Base-by-base conservation (phyloP, 1,140 invertebrate genomes). In the Medauroidea extradentata region DNA sequence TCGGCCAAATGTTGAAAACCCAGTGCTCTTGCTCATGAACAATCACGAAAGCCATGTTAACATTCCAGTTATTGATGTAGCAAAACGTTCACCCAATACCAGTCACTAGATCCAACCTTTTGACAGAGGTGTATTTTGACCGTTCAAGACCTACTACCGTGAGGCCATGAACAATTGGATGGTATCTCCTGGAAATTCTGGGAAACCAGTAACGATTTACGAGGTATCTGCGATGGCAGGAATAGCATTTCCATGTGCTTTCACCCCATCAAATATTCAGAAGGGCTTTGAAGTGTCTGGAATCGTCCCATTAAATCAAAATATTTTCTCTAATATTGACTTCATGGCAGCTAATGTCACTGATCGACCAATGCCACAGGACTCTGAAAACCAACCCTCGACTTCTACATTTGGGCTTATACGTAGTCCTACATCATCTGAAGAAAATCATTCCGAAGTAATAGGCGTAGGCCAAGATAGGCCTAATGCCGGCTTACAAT, bases 101-200 rank as follows among this genome's bases (percentile, higher is more conserved):
- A 72, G 63, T 46, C 71, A 74, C 23, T 71, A 69, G 57, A 59
- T 75, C 8, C 71, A 75, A 57, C 73, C 72, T 8, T 60, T 76
- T 3, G 74, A 75, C 60, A 50, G 41, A 42, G 27, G 42, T 56
- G 60, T 71, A 13, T 71, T 59, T 57, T 63, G 65, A 2, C 65
- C 66, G 23, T 64, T 64, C 69, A 70, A 70, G 57, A 51, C 56
- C 53, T 65, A 64, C 65, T 49, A 68, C 65, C 54, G 54, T 62
- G 16, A 59, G 62, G 53, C 61, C 57, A 53, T 41, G 61, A 23
- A 63, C 61, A 55, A 53, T 57, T 49, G 56, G 63, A 39, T 60
- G 29, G 11, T 34, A 34, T 34, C 29, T 63, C 11, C 66, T 16
- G 55, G 23, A 42, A 44, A 59, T 59, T 53, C 66, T 23, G 65